Evolutionary conservation across 2,888 invertebrate genomes (phyloP), one percentile per base, ranked within the genome.

Genomic region (Phania funesta): DNA sequence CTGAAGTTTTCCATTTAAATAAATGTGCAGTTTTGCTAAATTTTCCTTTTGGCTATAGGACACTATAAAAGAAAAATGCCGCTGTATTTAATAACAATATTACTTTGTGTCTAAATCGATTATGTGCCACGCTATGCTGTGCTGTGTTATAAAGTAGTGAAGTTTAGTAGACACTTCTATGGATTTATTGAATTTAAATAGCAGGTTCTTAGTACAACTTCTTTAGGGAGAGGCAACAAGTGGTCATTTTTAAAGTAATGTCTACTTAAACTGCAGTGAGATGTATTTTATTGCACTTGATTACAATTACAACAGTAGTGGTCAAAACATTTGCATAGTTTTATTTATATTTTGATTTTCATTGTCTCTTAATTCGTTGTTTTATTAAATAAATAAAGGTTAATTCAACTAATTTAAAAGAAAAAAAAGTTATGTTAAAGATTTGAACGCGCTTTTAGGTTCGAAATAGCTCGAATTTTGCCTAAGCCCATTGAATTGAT

Each of bases 181-280:
- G 13, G 13, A 73, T 73, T 73, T 73, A 73, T 73, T 52, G 7
- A 16, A 52, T 73, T 50, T 60, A 35, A 52, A 29, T 50, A 1
- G 48, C 18, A 26, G 18, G 20, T 41, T 20, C 48, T 52, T 20
- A 18, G 9, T 18, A 54, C 8, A 29, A 18, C 2, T 9, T 50
- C 9, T n/a, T 11, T 16, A 41, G n/a, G n/a, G 13, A 41, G 35
- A 26, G 32, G 20, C 9, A 20, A 32, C n/a, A 22, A 32, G n/a
- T 32, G 20, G 32, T 1, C 20, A 20, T 24, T 62, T 20, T 58
- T 4, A 35, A 58, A 41, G 3, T 5, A 13, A 11, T 11, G 0
- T 3, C 20, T 20, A 6, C 7, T 29, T 6, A 29, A 29, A 7
- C 29, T 6, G 29, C 13, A 41, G 41, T 41, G 16, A 16, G 1